These are phyloP conservation scores for Plotosus lineatus DNA, from an alignment of 2,113 vertebrate species.

Conservation along the genomic window DNA sequence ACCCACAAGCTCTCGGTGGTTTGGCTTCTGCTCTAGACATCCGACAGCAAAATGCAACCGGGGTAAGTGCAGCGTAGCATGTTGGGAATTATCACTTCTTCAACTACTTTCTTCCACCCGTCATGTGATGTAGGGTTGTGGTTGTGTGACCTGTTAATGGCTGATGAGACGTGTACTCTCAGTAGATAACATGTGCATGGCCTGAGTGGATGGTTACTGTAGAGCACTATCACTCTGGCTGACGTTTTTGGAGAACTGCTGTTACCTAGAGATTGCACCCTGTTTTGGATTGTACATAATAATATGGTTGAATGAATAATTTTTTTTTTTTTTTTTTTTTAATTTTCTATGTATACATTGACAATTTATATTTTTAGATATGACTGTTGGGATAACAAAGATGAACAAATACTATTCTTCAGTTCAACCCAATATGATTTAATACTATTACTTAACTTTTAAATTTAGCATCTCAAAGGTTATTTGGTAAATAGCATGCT, in stretches of 20 bases:
- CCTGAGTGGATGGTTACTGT: constrained; percentile 9
- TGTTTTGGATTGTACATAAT: background rate
- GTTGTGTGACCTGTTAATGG: constrained; percentile 19
- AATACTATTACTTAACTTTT: no score
- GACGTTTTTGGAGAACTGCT: background rate
- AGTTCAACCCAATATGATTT: background rate
- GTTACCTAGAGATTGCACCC: background rate
- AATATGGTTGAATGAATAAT: background rate
- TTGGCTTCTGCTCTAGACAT: constrained; percentile 83
- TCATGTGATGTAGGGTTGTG: constrained; percentile 5
- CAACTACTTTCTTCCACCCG: background rate
- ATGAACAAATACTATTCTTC: background rate
- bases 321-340: background rate
- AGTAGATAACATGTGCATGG: constrained; percentile 44
- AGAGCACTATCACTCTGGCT: constrained; percentile 12
- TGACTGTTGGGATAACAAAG: background rate
- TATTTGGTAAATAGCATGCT: background rate
- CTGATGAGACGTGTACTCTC: background rate
- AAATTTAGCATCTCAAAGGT: background rate
- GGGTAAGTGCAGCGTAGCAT: constrained; percentile 78
- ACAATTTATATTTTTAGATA: background rate
- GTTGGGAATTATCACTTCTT: constrained; percentile 37
- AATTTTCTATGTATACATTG: background rate
- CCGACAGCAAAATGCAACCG: constrained; percentile 86
- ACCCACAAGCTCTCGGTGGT: constrained; percentile 84